Conservation (phyloP, 2,113 vertebrate species). For the Dromaius novaehollandiae region DNA sequence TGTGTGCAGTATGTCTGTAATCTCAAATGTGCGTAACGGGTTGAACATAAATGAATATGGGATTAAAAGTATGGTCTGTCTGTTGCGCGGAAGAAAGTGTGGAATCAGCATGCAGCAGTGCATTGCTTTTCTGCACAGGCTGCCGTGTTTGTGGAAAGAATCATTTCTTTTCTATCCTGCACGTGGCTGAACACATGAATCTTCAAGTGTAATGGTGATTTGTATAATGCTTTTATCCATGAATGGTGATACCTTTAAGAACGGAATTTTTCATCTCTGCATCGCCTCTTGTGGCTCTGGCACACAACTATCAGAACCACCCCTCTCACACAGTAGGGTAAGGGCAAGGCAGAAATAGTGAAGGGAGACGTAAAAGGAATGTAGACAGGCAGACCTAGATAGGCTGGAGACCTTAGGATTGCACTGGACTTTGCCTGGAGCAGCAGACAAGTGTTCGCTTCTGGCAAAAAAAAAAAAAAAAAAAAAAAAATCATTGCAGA, state of each 20-base stretch:
- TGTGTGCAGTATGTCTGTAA: neutral
- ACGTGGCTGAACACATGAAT: neutral
- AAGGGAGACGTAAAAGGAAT: neutral
- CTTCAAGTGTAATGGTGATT: neutral
- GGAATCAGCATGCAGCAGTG: neutral
- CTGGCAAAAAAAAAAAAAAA: neutral
- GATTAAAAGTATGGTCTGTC: neutral
- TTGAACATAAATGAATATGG: neutral
- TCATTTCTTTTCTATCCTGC: neutral
- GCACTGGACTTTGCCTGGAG: neutral
- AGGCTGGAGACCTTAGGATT: neutral
- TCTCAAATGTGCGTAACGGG: neutral
- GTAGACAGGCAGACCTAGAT: neutral
- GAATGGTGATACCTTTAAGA: neutral
- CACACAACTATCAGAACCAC: neutral
- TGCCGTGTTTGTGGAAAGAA: neutral
- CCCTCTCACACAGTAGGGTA: neutral
- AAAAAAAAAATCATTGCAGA: neutral
- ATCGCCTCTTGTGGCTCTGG: neutral
- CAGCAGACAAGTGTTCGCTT: neutral
- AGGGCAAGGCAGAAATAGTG: neutral
- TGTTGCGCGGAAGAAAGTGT: neutral
- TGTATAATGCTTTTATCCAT: neutral
- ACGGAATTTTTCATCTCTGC: neutral
- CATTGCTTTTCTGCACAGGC: neutral